phyloP scores from a whole-genome alignment of 2,888 invertebrate species.

The Agriotes lineatus region DNA sequence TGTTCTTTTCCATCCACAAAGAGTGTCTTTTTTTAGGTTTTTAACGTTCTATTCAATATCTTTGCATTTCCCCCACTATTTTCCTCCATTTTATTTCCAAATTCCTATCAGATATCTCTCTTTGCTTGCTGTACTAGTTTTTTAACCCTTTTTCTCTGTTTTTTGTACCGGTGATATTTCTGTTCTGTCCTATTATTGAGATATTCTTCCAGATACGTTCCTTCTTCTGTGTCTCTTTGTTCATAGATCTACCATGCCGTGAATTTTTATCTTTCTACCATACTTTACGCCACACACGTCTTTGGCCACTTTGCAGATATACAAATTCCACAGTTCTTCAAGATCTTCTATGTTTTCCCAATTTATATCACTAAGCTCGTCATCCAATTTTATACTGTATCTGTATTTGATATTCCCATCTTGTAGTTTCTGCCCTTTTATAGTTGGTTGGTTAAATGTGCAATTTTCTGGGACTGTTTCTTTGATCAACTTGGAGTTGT shows the following conservation, averaged over 20 bases:
- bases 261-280: conserved; percentile 4
- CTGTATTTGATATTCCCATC: background rate
- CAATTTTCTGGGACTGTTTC: background rate
- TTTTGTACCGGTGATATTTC: background rate
- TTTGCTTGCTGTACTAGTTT: background rate
- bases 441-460: background rate
- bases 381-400: conserved; percentile 1
- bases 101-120: background rate
- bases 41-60: background rate
- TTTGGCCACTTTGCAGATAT: background rate
- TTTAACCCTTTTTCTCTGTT: background rate
- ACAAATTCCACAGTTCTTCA: background rate
- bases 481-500: conserved; percentile 1
- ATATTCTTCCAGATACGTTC: background rate
- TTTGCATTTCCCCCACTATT: background rate
- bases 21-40: background rate
- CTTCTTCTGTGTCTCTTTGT: conserved; percentile 10
- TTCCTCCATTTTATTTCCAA: background rate
- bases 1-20: background rate
- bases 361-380: background rate
- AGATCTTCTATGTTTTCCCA: background rate
- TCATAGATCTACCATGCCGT: conserved; percentile 1
- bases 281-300: background rate
- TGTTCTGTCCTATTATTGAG: conserved; percentile 9
- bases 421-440: background rate